Conservation (phyloP, 2,113 vertebrate species). For the Trachemys scripta region DNA sequence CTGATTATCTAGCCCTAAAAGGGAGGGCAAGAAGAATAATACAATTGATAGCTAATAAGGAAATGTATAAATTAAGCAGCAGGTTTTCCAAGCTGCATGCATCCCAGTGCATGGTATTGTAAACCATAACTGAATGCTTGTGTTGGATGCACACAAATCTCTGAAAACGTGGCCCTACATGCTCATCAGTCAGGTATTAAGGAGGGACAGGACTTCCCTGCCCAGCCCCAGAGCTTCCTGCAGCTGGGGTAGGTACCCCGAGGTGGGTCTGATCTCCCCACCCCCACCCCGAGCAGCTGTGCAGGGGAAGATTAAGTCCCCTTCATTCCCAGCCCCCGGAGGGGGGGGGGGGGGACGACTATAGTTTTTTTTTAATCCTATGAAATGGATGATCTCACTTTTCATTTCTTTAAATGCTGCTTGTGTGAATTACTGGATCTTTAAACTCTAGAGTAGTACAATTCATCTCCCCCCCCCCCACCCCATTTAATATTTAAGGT, state of each 20-base stretch:
- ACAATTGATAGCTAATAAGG: background rate
- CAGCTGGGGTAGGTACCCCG: too few relatives aligned
- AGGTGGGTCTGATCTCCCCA: too few relatives aligned
- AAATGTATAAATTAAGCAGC: background rate
- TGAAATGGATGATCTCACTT: background rate
- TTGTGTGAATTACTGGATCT: background rate
- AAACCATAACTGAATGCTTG: background rate
- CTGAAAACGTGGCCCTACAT: background rate
- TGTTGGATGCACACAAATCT: rapidly evolving
- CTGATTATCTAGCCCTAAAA: background rate
- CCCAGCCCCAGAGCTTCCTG: too few relatives aligned
- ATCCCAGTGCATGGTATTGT: rapidly evolving
- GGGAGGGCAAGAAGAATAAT: background rate
- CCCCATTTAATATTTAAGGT: background rate
- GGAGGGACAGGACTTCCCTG: too few relatives aligned
- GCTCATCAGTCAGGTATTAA: background rate
- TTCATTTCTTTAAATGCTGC: background rate
- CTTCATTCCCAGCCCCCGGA: too few relatives aligned
- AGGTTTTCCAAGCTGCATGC: background rate
- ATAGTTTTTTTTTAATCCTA: background rate
- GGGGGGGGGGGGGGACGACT: too few relatives aligned
- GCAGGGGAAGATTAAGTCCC: too few relatives aligned
- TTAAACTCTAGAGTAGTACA: background rate
- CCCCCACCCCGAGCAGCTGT: too few relatives aligned
- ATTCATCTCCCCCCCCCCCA: background rate